Evolutionary conservation across 2,797 vertebrate species (phyloP), one percentile per base, ranked within the genome.

Genomic region (Liparis tanakae): DNA sequence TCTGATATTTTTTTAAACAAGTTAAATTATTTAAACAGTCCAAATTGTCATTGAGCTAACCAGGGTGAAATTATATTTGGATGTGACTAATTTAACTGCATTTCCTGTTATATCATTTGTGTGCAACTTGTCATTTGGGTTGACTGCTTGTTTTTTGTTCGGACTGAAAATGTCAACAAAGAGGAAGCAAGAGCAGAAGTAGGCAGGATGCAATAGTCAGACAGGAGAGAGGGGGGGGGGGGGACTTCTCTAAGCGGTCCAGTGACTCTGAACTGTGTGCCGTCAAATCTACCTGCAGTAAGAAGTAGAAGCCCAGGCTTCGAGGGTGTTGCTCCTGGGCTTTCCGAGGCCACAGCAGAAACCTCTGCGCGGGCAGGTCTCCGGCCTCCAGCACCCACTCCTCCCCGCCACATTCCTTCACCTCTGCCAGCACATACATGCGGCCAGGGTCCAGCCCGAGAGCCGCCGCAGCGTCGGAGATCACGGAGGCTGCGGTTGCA

Each of bases 381-480:
- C 94, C 96, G 1, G 95, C 92, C 56, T 99, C 98, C 41, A 99
- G 94, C 4, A 99, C 95, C 98, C 98, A 99, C 83, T 99, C 98
- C 83, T 99, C 98, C 17, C 98, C 98, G 0, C 98, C 98, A 0
- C 96, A 95, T 87, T 99, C 98, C 80, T 99, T 99, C 83, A 99
- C 98, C 89, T 99, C 98, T 51, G 97, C 97, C 1, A 99, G 90
- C 59, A 97, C 97, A 0, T 98, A 99, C 83, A 92, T 85, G 67
- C 95, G 95, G 0, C 93, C 87, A 46, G 91, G 78, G 14, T 98
- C 97, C 89, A 99, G 92, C 10, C 96, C 95, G 78, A 93, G 93
- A 50, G 90, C 93, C 48, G 90, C 87, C 0, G 97, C 93, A 10
- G 94, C 95, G 0, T 97, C 96, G 9, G 81, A 92, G 87, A 99